Evolutionary conservation across 1,140 invertebrate species (phyloP).

Genomic region (Triops longicaudatus): DNA sequence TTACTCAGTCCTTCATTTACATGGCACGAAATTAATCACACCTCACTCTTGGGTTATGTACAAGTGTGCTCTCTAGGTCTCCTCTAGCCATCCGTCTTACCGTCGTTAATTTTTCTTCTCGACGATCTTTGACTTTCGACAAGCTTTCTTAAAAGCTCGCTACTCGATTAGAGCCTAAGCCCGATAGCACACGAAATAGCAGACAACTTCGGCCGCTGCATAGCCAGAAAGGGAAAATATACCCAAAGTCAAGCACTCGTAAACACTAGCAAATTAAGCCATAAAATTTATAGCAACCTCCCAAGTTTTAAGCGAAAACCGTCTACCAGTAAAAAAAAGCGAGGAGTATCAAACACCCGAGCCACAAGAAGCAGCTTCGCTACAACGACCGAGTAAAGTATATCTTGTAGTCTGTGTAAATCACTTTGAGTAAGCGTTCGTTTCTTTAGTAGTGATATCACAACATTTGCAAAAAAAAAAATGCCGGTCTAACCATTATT

Average conservation of each 20-base stretch:
- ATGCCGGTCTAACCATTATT: too few species aligned
- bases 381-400: background rate
- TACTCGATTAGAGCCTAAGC: background rate
- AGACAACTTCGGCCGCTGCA: background rate
- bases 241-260: background rate
- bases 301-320: background rate
- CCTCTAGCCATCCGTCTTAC: background rate
- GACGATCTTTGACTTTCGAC: slow-evolving; percentile 2
- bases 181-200: background rate
- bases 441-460: too few species aligned
- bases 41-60: background rate
- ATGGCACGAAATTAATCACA: background rate
- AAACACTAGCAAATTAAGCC: slow-evolving; percentile 3
- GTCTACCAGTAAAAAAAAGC: background rate
- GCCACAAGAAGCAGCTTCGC: background rate
- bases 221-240: background rate
- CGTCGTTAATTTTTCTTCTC: slow-evolving; percentile 5
- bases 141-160: slow-evolving; percentile 11
- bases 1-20: background rate
- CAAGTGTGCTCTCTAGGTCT: background rate
- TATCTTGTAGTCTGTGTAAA: background rate
- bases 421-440: too few species aligned
- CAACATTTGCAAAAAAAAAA: too few species aligned
- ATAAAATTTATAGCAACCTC: slow-evolving; percentile 12
- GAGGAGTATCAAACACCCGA: background rate